Conservation (phyloP, 2,797 vertebrate species). For the Smutsia temminckii region DNA sequence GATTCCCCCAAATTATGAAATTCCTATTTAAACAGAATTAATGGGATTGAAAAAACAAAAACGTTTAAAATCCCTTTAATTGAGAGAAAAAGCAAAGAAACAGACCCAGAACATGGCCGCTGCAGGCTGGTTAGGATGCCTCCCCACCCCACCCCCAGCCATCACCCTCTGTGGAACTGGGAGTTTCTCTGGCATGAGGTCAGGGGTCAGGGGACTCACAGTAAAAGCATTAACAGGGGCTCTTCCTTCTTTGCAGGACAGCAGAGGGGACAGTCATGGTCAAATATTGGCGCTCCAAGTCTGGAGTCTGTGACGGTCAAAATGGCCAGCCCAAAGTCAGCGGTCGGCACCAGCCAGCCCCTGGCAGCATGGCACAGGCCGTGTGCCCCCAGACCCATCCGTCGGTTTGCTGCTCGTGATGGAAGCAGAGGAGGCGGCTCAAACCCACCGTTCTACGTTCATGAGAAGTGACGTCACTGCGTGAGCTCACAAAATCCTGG, state of each 20-base stretch:
- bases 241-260: not conserved
- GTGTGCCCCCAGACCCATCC: not conserved
- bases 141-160: too few relatives aligned
- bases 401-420: accelerated
- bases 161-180: accelerated
- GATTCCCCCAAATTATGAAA: not conserved
- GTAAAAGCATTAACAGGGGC: not conserved
- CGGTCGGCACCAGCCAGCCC: not conserved
- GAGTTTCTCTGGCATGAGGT: accelerated
- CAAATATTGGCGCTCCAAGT: accelerated
- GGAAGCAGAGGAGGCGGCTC: not conserved
- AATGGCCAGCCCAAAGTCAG: not conserved
- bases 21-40: not conserved
- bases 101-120: accelerated
- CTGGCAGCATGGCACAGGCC: not conserved
- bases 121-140: accelerated
- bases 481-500: too few relatives aligned
- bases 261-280: accelerated
- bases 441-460: too few relatives aligned
- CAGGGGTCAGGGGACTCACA: accelerated
- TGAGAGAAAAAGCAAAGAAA: not conserved
- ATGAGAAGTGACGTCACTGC: too few relatives aligned
- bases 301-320: not conserved
- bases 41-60: not conserved
- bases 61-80: not conserved